phyloP scores from a whole-genome alignment of 2,888 invertebrate genomes.

The Odontocolon sp. region DNA sequence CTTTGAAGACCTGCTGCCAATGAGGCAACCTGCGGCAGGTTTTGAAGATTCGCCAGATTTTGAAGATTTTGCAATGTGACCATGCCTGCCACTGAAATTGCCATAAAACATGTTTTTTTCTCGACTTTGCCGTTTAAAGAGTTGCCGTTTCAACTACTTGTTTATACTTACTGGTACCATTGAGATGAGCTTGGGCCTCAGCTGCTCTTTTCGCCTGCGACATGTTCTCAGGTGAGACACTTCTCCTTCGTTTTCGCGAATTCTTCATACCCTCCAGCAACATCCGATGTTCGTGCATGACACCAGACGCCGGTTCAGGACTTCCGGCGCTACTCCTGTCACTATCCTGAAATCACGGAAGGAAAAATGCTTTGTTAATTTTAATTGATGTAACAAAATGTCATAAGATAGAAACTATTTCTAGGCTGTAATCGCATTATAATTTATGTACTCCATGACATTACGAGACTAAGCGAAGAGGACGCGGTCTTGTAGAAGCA shows the following conservation, averaged over 20 bases:
- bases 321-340: slow-evolving; percentile 80
- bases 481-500: slow-evolving; percentile 27
- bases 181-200: slow-evolving; percentile 84
- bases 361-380: slow-evolving; percentile 25
- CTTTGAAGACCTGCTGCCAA: slow-evolving; percentile 86
- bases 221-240: slow-evolving; percentile 77
- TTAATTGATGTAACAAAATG: background rate
- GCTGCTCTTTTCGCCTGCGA: slow-evolving; percentile 82
- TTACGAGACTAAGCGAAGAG: slow-evolving; percentile 22
- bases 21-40: slow-evolving; percentile 84
- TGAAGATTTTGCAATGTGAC: slow-evolving; percentile 90
- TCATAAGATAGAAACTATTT: slow-evolving; percentile 31
- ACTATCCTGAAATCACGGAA: slow-evolving; percentile 75
- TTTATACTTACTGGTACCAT: slow-evolving; percentile 85
- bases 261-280: slow-evolving; percentile 76
- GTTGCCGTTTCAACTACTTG: background rate
- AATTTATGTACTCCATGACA: slow-evolving; percentile 24
- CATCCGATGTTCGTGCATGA: slow-evolving; percentile 78
- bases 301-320: slow-evolving; percentile 76
- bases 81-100: slow-evolving; percentile 86
- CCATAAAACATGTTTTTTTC: background rate
- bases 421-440: slow-evolving; percentile 30
- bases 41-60: slow-evolving; percentile 89
- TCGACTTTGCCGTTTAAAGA: background rate
- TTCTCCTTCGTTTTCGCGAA: slow-evolving; percentile 75